A percentile compares a stretch with the other conserved stretches of the same genome.
Conservation (phyloP, 2,888 invertebrate species). For the Athetis lepigone region DNA sequence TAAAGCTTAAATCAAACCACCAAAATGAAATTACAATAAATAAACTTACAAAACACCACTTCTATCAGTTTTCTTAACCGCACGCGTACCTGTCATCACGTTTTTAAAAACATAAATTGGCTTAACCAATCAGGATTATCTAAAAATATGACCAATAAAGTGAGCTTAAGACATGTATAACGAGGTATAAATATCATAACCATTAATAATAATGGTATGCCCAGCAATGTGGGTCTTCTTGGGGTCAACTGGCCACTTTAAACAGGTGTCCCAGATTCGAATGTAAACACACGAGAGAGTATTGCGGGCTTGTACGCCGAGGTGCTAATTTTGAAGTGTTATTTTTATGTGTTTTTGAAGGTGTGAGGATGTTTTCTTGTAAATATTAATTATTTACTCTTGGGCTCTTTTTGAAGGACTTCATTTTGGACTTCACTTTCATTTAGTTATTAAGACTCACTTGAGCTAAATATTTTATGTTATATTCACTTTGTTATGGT, state of each 20-base stretch:
- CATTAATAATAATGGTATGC: slow-evolving; percentile 57
- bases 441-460: too few relatives aligned
- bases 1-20: too few relatives aligned
- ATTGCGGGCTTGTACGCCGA: slow-evolving; percentile 16
- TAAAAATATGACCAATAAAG: slow-evolving; percentile 23
- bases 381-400: slow-evolving; percentile 2
- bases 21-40: background rate
- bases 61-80: slow-evolving; percentile 16
- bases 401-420: background rate
- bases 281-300: slow-evolving; percentile 52
- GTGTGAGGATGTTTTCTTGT: slow-evolving; percentile 1
- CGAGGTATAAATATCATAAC: slow-evolving; percentile 51
- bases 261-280: slow-evolving; percentile 71
- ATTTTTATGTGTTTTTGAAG: slow-evolving; percentile 16
- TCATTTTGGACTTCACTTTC: background rate
- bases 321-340: slow-evolving; percentile 28
- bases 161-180: slow-evolving; percentile 34
- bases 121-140: slow-evolving; percentile 40
- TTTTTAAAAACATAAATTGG: slow-evolving; percentile 15
- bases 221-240: slow-evolving; percentile 41
- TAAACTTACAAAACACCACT: background rate
- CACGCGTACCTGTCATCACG: slow-evolving; percentile 24
- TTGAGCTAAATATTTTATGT: background rate
- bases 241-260: slow-evolving; percentile 66
- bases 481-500: too few relatives aligned